phyloP scores from a whole-genome alignment of 2,113 vertebrate species.

The Scartelaos histophorus region DNA sequence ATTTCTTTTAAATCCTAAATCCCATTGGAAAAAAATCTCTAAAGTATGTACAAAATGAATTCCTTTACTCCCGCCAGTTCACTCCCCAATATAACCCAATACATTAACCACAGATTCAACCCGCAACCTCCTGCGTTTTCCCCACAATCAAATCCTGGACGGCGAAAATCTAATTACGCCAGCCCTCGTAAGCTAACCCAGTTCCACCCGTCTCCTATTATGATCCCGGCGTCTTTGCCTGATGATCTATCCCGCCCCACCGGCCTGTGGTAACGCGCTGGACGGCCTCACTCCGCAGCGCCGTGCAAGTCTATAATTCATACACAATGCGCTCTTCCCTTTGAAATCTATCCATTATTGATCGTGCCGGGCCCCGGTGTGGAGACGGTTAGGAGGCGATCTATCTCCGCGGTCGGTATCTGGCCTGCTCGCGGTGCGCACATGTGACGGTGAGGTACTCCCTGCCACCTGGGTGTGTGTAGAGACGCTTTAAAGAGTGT shows the following conservation, averaged over 20 bases:
- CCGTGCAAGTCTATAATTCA: slow-evolving; percentile 70
- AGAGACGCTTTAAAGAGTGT: slow-evolving; percentile 56
- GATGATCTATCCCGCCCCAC: neutral
- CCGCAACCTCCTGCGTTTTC: neutral
- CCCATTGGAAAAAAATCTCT: neutral
- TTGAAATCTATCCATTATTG: slow-evolving; percentile 75
- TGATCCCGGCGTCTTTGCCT: neutral
- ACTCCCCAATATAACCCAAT: slow-evolving; percentile 2
- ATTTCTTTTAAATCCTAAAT: neutral
- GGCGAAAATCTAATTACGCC: neutral
- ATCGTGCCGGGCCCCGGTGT: slow-evolving; percentile 60
- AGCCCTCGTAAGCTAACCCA: neutral
- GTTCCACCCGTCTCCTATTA: neutral
- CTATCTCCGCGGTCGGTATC: slow-evolving; percentile 27
- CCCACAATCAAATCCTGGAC: neutral
- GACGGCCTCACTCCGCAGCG: slow-evolving; percentile 15
- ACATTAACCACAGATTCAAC: slow-evolving; percentile 6
- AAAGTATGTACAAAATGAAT: slow-evolving; percentile 1
- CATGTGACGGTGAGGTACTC: neutral
- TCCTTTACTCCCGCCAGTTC: slow-evolving; percentile 6
- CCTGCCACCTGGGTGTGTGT: slow-evolving; percentile 39
- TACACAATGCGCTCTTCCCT: slow-evolving; percentile 64
- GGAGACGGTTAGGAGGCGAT: slow-evolving; percentile 56
- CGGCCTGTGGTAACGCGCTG: slow-evolving; percentile 38
- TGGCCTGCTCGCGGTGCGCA: neutral